Evolutionary conservation across 2,888 invertebrate species (phyloP).

Genomic region (Xestia ashworthii): DNA sequence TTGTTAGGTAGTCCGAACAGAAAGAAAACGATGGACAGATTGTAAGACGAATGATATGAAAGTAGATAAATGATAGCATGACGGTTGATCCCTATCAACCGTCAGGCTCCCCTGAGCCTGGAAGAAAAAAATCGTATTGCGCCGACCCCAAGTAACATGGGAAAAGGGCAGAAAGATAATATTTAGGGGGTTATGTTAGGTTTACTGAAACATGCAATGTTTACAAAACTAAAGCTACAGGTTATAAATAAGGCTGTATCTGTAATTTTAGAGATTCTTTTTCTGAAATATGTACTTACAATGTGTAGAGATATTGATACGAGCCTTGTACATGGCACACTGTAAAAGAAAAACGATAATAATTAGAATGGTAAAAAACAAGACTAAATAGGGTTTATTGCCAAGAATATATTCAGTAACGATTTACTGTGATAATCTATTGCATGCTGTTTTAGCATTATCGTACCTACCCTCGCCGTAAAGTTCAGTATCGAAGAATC

Average conservation of each 20-base stretch:
- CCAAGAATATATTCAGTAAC: background rate
- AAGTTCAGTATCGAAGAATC: background rate
- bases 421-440: background rate
- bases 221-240: background rate
- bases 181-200: background rate
- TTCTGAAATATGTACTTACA: background rate
- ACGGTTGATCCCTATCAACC: too few relatives aligned
- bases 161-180: background rate
- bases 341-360: background rate
- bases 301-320: slow-evolving; percentile 1
- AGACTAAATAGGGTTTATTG: background rate
- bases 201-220: background rate
- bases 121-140: background rate
- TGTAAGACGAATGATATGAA: background rate
- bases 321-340: slow-evolving; percentile 2
- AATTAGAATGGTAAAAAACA: background rate
- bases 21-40: background rate
- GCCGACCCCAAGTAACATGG: background rate
- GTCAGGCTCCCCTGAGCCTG: too few relatives aligned
- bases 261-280: background rate
- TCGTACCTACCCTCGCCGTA: background rate
- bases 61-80: background rate
- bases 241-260: background rate
- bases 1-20: background rate
- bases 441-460: background rate